phyloP scores from a whole-genome alignment of 2,113 vertebrate genomes.

The Tetrao urogallus region DNA sequence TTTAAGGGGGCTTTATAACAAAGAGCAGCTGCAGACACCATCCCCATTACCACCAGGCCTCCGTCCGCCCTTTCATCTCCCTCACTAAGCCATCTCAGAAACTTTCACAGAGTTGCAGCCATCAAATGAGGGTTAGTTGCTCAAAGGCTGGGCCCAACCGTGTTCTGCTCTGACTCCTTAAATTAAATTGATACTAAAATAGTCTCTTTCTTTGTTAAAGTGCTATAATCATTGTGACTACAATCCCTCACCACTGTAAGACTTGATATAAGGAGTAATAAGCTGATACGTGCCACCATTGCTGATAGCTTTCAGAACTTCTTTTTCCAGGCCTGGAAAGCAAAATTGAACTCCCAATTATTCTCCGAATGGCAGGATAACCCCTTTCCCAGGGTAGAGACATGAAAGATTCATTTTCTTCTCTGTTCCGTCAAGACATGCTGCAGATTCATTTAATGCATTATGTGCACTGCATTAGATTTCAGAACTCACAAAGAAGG shows the following conservation, averaged over 20 bases:
- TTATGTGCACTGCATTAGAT: neutral
- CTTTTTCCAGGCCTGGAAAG: neutral
- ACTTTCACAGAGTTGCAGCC: slow-evolving; percentile 27
- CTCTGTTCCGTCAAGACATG: neutral
- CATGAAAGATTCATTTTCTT: slow-evolving; percentile 11
- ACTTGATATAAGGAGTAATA: neutral
- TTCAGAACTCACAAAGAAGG: slow-evolving; percentile 1
- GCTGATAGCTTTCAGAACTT: slow-evolving; percentile 10
- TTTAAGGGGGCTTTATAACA: slow-evolving; percentile 62
- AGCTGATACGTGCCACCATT: neutral
- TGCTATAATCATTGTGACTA: slow-evolving; percentile 32
- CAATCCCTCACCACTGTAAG: neutral
- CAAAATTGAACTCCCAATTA: slow-evolving; percentile 50
- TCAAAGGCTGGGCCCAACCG: slow-evolving; percentile 46
- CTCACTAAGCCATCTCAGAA: slow-evolving; percentile 26
- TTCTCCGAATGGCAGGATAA: slow-evolving; percentile 26
- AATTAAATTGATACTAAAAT: slow-evolving; percentile 64
- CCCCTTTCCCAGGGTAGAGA: neutral
- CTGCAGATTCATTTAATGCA: slow-evolving; percentile 23
- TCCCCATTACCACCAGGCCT: slow-evolving; percentile 57
- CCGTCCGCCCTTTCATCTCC: slow-evolving; percentile 52
- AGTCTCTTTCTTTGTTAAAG: slow-evolving; percentile 38
- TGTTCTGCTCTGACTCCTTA: slow-evolving; percentile 23
- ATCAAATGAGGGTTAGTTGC: slow-evolving; percentile 45
- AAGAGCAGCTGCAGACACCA: slow-evolving; percentile 57